A percentile compares a stretch with the other conserved stretches of the same genome.
Conservation (phyloP, 2,888 invertebrate species). For the Napeogenes sylphis region DNA sequence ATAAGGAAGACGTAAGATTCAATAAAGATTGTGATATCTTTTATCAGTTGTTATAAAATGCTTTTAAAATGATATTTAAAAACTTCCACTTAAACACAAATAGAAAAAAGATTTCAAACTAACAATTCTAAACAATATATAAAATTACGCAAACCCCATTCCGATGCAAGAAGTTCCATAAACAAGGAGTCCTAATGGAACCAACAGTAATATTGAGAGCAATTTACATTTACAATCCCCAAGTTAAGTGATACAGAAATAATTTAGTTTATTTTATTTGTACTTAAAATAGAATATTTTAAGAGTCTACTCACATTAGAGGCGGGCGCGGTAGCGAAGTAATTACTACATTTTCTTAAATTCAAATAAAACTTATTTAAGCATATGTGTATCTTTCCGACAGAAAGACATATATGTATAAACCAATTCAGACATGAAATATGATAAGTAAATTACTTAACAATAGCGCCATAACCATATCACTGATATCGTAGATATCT, state of each 20-base stretch:
- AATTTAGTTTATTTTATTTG: slow-evolving; percentile 15
- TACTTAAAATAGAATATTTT: slow-evolving; percentile 10
- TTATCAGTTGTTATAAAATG: no score
- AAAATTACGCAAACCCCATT: slow-evolving; percentile 7
- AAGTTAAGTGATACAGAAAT: slow-evolving; percentile 17
- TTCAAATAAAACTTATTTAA: background rate
- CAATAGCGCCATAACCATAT: slow-evolving; percentile 40
- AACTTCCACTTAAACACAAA: background rate
- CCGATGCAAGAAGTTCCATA: slow-evolving; percentile 10
- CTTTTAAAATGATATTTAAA: no score
- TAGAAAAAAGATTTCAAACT: background rate
- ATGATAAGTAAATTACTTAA: slow-evolving; percentile 6
- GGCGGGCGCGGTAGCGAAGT: background rate
- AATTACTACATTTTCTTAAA: background rate
- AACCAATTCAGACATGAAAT: slow-evolving; percentile 4
- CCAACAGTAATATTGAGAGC: slow-evolving; percentile 7
- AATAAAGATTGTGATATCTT: no score
- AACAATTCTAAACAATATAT: slow-evolving; percentile 9
- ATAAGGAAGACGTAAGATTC: no score
- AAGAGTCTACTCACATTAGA: slow-evolving; percentile 5
- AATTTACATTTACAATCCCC: slow-evolving; percentile 15
- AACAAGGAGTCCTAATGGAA: slow-evolving; percentile 17
- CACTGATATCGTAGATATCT: slow-evolving; percentile 55
- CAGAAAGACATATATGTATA: background rate
- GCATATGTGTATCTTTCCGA: no score